Evolutionary conservation across 2,888 invertebrate genomes (phyloP).

Genomic region (Chymomyza amoena): DNA sequence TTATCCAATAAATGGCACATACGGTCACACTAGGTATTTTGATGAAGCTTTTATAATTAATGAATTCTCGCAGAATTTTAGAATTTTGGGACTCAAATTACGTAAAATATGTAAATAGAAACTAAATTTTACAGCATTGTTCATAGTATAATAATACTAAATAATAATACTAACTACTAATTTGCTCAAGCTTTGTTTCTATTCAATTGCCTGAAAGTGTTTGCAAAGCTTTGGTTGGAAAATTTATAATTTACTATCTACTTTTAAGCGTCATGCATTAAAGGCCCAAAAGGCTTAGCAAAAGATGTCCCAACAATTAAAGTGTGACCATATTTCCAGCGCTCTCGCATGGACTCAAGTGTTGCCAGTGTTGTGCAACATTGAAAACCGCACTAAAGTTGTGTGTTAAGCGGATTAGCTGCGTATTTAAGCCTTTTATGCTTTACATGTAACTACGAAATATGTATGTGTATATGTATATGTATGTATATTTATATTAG

Average conservation of each 20-base stretch:
- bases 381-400: constrained; percentile 59
- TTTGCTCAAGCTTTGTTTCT: neutral
- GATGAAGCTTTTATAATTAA: no score
- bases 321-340: neutral
- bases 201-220: neutral
- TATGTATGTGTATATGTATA: no score
- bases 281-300: neutral
- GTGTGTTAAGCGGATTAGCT: constrained; percentile 63
- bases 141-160: no score
- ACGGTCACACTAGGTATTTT: no score
- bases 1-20: no score
- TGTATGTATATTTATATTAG: no score
- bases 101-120: no score
- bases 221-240: neutral
- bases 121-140: no score
- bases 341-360: neutral
- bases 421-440: constrained; percentile 62
- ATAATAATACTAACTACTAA: no score
- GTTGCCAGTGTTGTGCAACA: constrained; percentile 9
- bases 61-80: no score
- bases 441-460: constrained; percentile 50
- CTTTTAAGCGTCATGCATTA: neutral
- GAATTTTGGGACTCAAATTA: no score
- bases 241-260: no score
- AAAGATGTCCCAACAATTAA: neutral